Conservation (phyloP, 2,888 invertebrate genomes). For the Neocrepidodera transversa region DNA sequence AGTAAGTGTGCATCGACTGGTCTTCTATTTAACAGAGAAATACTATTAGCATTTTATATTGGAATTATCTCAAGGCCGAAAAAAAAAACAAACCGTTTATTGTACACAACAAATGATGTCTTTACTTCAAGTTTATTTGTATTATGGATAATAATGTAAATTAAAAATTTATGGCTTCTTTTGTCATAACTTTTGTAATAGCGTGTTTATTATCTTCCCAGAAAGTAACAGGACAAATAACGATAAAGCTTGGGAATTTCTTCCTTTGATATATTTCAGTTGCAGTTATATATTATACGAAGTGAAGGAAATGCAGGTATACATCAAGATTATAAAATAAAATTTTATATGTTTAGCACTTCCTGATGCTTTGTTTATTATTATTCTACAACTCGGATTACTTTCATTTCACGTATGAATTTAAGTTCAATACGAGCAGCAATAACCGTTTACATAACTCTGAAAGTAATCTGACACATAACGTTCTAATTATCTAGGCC, state of each 20-base stretch:
- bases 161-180: too few relatives aligned
- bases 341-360: background rate
- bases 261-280: background rate
- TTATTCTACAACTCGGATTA: conserved; percentile 5
- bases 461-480: conserved; percentile 12
- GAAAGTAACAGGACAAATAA: background rate
- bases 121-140: too few relatives aligned
- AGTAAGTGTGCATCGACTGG: background rate
- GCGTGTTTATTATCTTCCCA: too few relatives aligned
- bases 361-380: conserved; percentile 17
- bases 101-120: too few relatives aligned
- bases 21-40: background rate
- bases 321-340: background rate
- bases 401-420: conserved; percentile 13
- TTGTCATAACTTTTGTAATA: too few relatives aligned
- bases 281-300: background rate
- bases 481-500: background rate
- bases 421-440: background rate
- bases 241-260: background rate
- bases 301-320: background rate
- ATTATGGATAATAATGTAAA: too few relatives aligned
- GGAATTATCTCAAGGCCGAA: background rate
- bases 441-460: conserved; percentile 7
- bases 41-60: background rate
- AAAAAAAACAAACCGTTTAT: too few relatives aligned